phyloP scores from a whole-genome alignment of 2,113 vertebrate species.

The Paratilapia polleni region DNA sequence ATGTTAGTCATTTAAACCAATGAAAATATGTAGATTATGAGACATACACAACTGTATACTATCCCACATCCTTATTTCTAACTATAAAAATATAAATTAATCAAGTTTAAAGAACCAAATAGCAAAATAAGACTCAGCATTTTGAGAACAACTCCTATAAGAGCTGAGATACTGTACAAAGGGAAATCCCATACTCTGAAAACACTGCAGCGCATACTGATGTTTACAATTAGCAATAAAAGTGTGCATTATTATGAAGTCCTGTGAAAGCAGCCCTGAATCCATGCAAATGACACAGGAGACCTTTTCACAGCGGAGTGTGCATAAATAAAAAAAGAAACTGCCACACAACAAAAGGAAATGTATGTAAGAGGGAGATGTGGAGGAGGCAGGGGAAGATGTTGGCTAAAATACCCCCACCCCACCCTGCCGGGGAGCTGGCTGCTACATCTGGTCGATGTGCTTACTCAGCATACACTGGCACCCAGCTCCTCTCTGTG shows the following conservation, averaged over 20 bases:
- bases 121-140: background rate
- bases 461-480: constrained; percentile 55
- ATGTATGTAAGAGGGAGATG: background rate
- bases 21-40: background rate
- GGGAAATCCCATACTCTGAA: background rate
- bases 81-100: background rate
- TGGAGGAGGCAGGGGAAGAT: background rate
- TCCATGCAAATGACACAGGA: background rate
- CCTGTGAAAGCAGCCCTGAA: background rate
- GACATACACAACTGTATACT: background rate
- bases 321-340: background rate
- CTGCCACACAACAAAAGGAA: constrained; percentile 34
- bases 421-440: constrained; percentile 11
- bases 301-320: background rate
- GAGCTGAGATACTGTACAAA: background rate
- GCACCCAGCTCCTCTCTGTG: background rate
- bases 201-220: background rate
- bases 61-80: background rate
- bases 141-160: background rate
- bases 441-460: constrained; percentile 30
- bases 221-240: constrained; percentile 44
- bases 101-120: background rate
- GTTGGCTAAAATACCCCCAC: background rate
- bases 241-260: background rate
- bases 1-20: background rate